phyloP scores from a whole-genome alignment of 2,797 vertebrate species.

The Brachyalestes nurse region DNA sequence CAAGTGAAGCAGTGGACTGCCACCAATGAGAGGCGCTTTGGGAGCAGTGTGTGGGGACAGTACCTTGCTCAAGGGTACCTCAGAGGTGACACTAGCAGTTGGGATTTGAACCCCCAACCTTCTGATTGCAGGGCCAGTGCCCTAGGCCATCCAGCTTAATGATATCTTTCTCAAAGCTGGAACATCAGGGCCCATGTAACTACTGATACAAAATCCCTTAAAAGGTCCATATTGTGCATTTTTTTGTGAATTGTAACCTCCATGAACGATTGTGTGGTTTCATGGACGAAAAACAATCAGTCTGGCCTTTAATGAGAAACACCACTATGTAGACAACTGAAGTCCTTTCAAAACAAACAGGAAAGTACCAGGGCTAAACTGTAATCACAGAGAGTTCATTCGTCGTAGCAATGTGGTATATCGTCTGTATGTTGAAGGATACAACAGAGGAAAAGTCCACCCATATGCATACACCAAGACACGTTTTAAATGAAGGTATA shows the following conservation, averaged over 20 bases:
- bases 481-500: neutral
- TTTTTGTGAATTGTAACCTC: neutral
- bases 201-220: neutral
- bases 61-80: too few species aligned
- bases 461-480: neutral
- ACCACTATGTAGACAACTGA: too few species aligned
- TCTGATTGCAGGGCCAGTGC: too few species aligned
- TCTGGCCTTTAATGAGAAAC: neutral
- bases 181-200: neutral
- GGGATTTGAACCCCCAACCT: too few species aligned
- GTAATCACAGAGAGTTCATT: neutral
- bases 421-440: neutral
- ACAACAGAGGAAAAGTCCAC: neutral
- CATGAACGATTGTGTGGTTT: neutral
- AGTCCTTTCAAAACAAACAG: neutral
- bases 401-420: neutral
- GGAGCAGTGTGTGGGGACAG: too few species aligned
- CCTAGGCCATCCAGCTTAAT: too few species aligned
- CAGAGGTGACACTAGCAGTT: too few species aligned
- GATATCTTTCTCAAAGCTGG: neutral
- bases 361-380: neutral
- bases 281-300: neutral
- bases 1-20: too few species aligned
- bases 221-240: neutral
- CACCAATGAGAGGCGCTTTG: too few species aligned